Evolutionary conservation across 2,113 vertebrate genomes (phyloP), one percentile per base, ranked within the genome.

Genomic region (Chamaetylas fuelleborni): DNA sequence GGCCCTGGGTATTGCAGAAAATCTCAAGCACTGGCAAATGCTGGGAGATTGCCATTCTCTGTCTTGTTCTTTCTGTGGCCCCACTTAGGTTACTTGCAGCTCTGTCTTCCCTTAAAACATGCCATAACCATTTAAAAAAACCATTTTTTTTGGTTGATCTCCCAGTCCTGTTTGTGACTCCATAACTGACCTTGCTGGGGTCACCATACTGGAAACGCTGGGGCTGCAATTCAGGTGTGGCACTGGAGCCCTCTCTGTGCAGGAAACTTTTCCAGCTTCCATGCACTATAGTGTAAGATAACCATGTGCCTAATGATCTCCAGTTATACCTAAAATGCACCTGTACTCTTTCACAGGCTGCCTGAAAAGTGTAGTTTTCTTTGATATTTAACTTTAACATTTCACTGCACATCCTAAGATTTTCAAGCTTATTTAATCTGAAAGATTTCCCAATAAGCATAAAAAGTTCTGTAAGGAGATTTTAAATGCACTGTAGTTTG

Each of bases 151-250:
- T 43, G 40, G 7, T 36, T 1, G 1, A 10, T 22, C 8, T 85
- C 20, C 38, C 17, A 47, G 47, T 36, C 14, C 23, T 70, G 28
- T 51, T 56, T 82, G 31, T 86, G 56, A 24, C 23, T 70, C 40
- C 11, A 11, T 24, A 78, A 48, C 16, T 0, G 4, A 1, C 8
- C 23, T 84, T 0, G 0, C 19, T 66, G 60, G 10, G 19, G 31
- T 61, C 43, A 61, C 51, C 11, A 14, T 29, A 8, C 43, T 82
- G 47, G 70, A 56, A 88, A 73, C 1, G 1, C n/a, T 14, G 51
- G 34, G 38, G 23, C 1, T 81, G 28, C 25, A 71, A 1, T 74
- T 64, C 53, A 83, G 54, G 23, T 40, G 43, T 81, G 67, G 45
- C 40, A 60, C n/a, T 64, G 53, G 31, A 85, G 22, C 23, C 34